A percentile compares a stretch with the other conserved stretches of the same genome.
phyloP scores from a whole-genome alignment of 2,888 invertebrate species.

The Plebejus argus region DNA sequence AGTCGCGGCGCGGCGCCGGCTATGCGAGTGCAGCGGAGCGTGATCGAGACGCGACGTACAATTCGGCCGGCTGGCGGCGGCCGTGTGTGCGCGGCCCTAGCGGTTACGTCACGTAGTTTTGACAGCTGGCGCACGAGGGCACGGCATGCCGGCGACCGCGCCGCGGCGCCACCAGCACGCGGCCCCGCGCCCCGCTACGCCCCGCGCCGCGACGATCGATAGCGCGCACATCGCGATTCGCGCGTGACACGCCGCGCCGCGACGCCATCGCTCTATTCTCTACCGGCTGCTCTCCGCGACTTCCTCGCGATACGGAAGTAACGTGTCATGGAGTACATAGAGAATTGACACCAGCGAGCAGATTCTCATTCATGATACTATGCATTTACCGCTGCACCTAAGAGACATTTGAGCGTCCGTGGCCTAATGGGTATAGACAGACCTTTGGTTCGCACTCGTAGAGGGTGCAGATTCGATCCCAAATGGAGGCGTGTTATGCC shows the following conservation, averaged over 20 bases:
- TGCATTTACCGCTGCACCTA: neutral
- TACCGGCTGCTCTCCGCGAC: neutral
- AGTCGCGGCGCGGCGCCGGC: constrained; percentile 57
- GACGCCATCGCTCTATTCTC: constrained; percentile 30
- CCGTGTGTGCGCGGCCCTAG: constrained; percentile 68
- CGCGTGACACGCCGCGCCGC: constrained; percentile 25
- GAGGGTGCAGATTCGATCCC: no score
- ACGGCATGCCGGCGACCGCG: constrained; percentile 44
- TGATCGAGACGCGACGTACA: constrained; percentile 59
- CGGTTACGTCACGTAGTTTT: constrained; percentile 67
- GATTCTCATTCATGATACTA: neutral
- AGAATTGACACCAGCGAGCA: neutral
- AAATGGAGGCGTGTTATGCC: no score
- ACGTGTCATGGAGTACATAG: neutral
- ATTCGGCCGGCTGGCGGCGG: constrained; percentile 62
- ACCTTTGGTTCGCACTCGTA: no score
- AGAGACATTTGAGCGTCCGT: no score
- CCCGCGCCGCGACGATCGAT: constrained; percentile 41
- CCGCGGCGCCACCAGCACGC: constrained; percentile 58
- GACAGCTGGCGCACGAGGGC: constrained; percentile 57
- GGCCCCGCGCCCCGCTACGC: constrained; percentile 47
- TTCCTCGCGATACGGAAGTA: neutral
- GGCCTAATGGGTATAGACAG: no score
- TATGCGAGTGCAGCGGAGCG: constrained; percentile 55
- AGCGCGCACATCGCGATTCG: constrained; percentile 37